Evolutionary conservation across 2,113 vertebrate genomes (phyloP).

Genomic region (Rousettus leschenaultii): DNA sequence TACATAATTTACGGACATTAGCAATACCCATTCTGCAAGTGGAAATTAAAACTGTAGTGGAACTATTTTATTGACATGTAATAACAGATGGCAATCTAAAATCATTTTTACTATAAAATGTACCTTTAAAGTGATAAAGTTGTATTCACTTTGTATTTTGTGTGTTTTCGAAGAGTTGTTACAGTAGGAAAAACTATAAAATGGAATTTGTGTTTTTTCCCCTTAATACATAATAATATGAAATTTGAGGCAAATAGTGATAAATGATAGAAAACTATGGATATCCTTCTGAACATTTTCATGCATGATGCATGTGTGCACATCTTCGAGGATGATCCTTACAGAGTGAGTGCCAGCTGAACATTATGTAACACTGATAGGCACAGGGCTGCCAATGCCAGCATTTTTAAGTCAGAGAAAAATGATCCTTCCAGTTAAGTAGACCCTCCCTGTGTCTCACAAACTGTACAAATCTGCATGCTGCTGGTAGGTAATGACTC

Average conservation of each 20-base stretch:
- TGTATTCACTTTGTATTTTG: neutral
- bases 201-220: neutral
- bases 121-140: constrained; percentile 9
- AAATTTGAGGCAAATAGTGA: neutral
- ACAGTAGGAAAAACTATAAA: neutral
- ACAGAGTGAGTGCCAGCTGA: neutral
- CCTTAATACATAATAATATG: neutral
- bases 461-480: constrained; percentile 49
- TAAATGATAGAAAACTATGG: neutral
- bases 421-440: constrained; percentile 68
- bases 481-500: constrained; percentile 67
- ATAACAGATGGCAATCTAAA: constrained; percentile 57
- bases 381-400: constrained; percentile 6
- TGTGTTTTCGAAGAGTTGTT: neutral
- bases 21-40: constrained; percentile 63
- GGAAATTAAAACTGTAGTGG: constrained; percentile 65
- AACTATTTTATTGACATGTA: constrained; percentile 62
- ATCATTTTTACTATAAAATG: neutral
- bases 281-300: neutral
- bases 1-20: constrained; percentile 77
- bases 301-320: neutral
- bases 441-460: constrained; percentile 57
- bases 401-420: constrained; percentile 57
- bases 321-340: neutral
- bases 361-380: neutral